Evolutionary conservation across 2,113 vertebrate species (phyloP).

Genomic region (Rousettus leschenaultii): DNA sequence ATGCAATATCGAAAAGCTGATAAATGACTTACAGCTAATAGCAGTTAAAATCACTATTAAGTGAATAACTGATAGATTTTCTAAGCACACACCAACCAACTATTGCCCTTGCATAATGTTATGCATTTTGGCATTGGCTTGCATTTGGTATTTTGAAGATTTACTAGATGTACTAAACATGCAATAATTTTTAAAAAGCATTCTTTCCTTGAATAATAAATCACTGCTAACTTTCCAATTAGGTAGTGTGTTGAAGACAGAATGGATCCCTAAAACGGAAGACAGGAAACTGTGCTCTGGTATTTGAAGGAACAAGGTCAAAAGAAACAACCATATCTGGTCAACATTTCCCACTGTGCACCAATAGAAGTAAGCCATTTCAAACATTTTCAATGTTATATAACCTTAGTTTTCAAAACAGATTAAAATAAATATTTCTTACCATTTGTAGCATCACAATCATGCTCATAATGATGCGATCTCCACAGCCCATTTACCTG

Average conservation of each 20-base stretch:
- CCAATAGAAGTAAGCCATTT: neutral
- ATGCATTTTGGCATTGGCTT: conserved; percentile 55
- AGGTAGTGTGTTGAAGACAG: neutral
- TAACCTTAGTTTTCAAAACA: neutral
- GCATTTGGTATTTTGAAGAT: conserved; percentile 66
- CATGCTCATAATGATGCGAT: neutral
- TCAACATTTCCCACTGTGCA: neutral
- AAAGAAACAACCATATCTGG: neutral
- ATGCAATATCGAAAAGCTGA: conserved; percentile 44
- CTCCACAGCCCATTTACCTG: neutral
- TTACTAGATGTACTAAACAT: conserved; percentile 44
- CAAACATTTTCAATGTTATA: neutral
- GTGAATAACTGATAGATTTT: conserved; percentile 17
- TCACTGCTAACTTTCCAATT: neutral
- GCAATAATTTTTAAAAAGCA: conserved; percentile 42
- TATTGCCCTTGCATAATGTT: neutral
- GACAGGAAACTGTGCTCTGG: neutral
- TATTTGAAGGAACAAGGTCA: neutral
- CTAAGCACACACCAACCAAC: conserved; percentile 58
- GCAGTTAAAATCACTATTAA: conserved; percentile 72
- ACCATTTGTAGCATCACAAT: neutral
- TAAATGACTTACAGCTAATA: conserved; percentile 54
- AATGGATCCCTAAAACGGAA: neutral
- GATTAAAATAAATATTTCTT: neutral
- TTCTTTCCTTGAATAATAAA: neutral